Conservation (phyloP, 2,888 invertebrate genomes). For the Caenorhabditis parvicauda region DNA sequence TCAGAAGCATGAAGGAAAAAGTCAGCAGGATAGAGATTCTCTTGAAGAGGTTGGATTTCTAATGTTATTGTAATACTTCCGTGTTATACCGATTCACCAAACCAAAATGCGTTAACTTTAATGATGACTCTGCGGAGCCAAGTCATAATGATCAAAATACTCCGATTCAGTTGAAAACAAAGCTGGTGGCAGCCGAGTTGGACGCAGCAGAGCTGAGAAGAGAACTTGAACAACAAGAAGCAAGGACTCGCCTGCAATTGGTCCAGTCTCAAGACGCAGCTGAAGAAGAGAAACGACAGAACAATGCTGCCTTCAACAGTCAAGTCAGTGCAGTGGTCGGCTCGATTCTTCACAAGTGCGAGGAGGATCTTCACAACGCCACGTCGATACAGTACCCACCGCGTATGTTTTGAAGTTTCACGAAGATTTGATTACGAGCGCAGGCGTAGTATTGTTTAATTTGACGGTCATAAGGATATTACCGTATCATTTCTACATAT, state of each 20-base stretch:
- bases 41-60: constrained; percentile 40
- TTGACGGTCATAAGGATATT: no score
- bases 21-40: constrained; percentile 33
- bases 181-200: constrained; percentile 47
- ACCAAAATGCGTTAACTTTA: no score
- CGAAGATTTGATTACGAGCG: neutral
- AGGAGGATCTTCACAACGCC: constrained; percentile 57
- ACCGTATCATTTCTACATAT: no score
- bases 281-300: constrained; percentile 7
- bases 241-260: no score
- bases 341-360: constrained; percentile 50
- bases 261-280: constrained; percentile 17
- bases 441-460: no score
- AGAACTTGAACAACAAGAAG: constrained; percentile 11
- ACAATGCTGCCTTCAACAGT: constrained; percentile 7
- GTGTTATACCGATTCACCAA: no score
- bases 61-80: no score
- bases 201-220: constrained; percentile 44
- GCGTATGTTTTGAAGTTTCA: constrained; percentile 31
- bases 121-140: no score
- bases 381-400: constrained; percentile 55
- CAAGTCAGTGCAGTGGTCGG: no score
- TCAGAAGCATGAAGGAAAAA: no score
- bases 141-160: no score
- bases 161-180: constrained; percentile 44